Evolutionary conservation across 2,113 vertebrate species (phyloP), one percentile per base, ranked within the genome.

Genomic region (Solenodon paradoxus): DNA sequence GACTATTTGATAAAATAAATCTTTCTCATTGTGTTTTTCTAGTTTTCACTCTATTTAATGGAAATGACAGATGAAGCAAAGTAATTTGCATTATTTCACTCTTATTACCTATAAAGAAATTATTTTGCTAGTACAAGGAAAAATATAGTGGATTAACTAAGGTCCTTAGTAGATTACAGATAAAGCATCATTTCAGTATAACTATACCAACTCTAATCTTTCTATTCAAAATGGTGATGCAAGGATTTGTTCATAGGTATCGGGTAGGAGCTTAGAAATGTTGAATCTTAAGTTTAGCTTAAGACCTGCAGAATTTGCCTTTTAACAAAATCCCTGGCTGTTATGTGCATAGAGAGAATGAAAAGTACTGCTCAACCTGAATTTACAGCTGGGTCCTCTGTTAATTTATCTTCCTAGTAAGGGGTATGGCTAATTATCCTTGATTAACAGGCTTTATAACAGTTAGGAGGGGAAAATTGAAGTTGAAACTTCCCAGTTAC

Each of bases 361-460:
- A 61, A 72, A 57, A 88, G 47, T 66, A 32, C 20, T 61, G 53
- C 17, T 77, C 35, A 61, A 38, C 13, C 55, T 69, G 32, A 8
- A 55, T 51, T 49, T 68, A 10, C 82, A 85, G 72, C 87, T 93
- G 59, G 75, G 38, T 49, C 51, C 38, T 86, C 71, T 88, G 51
- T 64, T 81, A 45, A 9, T 75, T 66, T 16, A 35, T 57, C 30
- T 80, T 17, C 66, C 64, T 40, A 57, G 19, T 17, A 61, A 79
- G 16, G 40, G 88, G 32, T 95, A 66, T 92, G 72, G 47, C 78
- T 88, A 91, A 81, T 93, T 92, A 89, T 68, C 19, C 61, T 78
- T 93, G 87, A 79, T 95, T 72, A 93, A 32, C 47, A 85, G 35
- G 3, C 6, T 2, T 88, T 80, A 17, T 1, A 69, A 35, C 22